Percentiles rank a stretch among this genome's conserved stretches.
phyloP scores from a whole-genome alignment of 2,888 invertebrate species.

The Odontothrips loti region DNA sequence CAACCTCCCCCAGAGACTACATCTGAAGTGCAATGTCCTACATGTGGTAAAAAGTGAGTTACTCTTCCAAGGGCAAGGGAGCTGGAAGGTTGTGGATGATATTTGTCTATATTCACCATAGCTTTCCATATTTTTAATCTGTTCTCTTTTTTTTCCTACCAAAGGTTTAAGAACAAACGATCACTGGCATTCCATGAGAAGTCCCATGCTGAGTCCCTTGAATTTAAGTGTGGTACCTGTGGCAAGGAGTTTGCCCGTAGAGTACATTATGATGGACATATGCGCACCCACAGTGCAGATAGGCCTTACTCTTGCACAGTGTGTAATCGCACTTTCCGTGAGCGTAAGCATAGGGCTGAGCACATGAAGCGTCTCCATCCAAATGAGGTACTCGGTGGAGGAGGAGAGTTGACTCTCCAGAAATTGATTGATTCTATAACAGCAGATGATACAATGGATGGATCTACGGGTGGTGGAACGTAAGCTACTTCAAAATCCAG shows the following conservation, averaged over 20 bases:
- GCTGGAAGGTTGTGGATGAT: too few species aligned
- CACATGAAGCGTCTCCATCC: slow-evolving; percentile 46
- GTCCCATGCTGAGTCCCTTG: not conserved
- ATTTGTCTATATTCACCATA: too few species aligned
- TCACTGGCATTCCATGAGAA: not conserved
- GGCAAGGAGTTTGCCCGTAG: slow-evolving; percentile 48
- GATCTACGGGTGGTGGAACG: not conserved
- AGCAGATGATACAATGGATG: slow-evolving; percentile 25
- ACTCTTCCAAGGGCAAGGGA: not conserved
- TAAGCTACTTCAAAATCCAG: not conserved
- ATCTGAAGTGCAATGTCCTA: slow-evolving; percentile 11
- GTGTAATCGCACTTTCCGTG: slow-evolving; percentile 47
- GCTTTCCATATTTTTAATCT: not conserved
- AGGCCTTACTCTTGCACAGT: slow-evolving; percentile 46
- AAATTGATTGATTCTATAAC: slow-evolving; percentile 30
- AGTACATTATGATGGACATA: slow-evolving; percentile 47
- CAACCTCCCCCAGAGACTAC: slow-evolving; percentile 32
- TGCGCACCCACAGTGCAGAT: slow-evolving; percentile 46
- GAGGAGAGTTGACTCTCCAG: slow-evolving; percentile 30
- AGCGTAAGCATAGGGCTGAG: slow-evolving; percentile 46
- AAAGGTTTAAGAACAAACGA: slow-evolving; percentile 6
- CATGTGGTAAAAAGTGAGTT: not conserved
- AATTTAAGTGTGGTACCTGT: slow-evolving; percentile 46
- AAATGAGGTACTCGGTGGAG: not conserved
- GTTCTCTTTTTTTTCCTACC: not conserved